phyloP scores from a whole-genome alignment of 1,140 invertebrate species.

The Drosophila orosa region DNA sequence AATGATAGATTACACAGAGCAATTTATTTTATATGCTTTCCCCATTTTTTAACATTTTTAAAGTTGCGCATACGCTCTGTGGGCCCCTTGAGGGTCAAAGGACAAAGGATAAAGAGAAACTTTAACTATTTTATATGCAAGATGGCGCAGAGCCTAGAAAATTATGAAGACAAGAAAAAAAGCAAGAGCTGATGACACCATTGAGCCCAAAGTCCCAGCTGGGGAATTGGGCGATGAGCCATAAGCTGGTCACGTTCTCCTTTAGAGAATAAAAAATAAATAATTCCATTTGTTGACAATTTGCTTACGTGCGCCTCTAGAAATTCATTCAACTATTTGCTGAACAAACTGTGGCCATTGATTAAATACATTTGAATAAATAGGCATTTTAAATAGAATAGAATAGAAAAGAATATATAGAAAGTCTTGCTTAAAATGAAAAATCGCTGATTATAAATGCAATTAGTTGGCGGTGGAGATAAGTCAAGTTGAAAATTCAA shows the following conservation, averaged over 20 bases:
- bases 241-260: slow-evolving; percentile 55
- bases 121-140: slow-evolving; percentile 64
- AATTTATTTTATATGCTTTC: slow-evolving; percentile 38
- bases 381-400: no score
- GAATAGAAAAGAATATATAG: no score
- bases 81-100: background rate
- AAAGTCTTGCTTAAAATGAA: slow-evolving; percentile 11
- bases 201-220: slow-evolving; percentile 15
- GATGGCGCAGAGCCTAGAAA: slow-evolving; percentile 28
- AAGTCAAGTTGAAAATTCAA: slow-evolving; percentile 5
- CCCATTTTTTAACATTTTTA: slow-evolving; percentile 24
- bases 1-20: no score
- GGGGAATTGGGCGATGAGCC: slow-evolving; percentile 21
- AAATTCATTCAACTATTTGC: slow-evolving; percentile 18
- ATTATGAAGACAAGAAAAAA: slow-evolving; percentile 57
- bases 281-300: slow-evolving; percentile 75
- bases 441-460: slow-evolving; percentile 8
- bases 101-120: slow-evolving; percentile 20
- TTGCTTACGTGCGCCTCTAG: slow-evolving; percentile 63
- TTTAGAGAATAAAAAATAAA: slow-evolving; percentile 46
- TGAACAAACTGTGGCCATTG: slow-evolving; percentile 25
- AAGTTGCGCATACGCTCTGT: slow-evolving; percentile 49
- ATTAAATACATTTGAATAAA: slow-evolving; percentile 9
- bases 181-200: slow-evolving; percentile 26
- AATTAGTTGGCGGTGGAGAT: background rate